These are phyloP conservation scores for Galemys pyrenaicus DNA, from an alignment of 2,113 vertebrate genomes.

Conservation along the genomic window DNA sequence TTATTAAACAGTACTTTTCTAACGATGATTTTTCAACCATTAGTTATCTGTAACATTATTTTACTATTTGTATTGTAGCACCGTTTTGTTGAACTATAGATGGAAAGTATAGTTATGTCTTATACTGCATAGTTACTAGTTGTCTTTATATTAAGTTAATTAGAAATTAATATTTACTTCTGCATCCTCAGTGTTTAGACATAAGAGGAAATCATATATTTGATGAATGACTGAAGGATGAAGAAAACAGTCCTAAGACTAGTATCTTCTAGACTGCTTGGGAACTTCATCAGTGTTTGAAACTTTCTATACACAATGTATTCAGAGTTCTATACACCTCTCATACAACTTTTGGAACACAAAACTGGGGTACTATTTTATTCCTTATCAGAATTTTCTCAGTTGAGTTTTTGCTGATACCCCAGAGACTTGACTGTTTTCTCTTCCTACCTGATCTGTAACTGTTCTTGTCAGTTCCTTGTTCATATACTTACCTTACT, in stretches of 20 bases:
- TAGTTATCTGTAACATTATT: background rate
- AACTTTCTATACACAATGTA: background rate
- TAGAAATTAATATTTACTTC: background rate
- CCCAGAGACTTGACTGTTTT: background rate
- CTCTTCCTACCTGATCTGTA: background rate
- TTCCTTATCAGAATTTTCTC: background rate
- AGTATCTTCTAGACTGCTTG: background rate
- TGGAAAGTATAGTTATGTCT: background rate
- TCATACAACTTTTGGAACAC: background rate
- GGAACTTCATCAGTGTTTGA: background rate
- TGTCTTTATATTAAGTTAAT: background rate
- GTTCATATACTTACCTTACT: background rate
- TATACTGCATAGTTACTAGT: background rate
- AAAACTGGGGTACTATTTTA: background rate
- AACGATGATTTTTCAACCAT: background rate
- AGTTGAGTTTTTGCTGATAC: background rate
- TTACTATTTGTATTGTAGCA: background rate
- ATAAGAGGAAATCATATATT: background rate
- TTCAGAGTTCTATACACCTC: background rate
- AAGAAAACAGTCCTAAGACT: background rate
- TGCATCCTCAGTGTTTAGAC: background rate
- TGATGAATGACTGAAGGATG: background rate
- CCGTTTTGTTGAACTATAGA: background rate
- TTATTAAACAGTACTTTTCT: background rate
- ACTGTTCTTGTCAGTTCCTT: background rate